Percentiles rank a stretch among this genome's conserved stretches.
These are phyloP conservation scores for Hydraecia micacea DNA, from an alignment of 2,888 invertebrate species.

Conservation along the genomic window DNA sequence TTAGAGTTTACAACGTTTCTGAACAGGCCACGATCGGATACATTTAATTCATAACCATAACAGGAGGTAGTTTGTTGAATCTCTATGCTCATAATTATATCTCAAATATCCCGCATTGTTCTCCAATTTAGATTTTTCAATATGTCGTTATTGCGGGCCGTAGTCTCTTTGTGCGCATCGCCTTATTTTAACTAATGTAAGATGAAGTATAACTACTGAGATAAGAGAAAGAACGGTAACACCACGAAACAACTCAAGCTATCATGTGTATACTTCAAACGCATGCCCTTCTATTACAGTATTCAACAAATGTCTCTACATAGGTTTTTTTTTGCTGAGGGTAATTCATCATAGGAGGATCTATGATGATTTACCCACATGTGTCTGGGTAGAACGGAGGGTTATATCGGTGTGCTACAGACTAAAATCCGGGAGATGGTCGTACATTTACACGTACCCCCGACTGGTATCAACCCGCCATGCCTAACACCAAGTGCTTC, in stretches of 20 bases:
- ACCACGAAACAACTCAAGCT: neutral
- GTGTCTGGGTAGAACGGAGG: too few relatives aligned
- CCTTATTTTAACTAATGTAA: neutral
- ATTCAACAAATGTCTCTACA: neutral
- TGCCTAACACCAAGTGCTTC: neutral
- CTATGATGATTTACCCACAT: too few relatives aligned
- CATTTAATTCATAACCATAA: neutral
- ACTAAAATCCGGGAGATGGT: neutral
- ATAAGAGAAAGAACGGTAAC: neutral
- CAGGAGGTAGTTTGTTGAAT: neutral
- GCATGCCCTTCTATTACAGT: neutral
- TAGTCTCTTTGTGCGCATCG: neutral
- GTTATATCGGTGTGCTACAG: neutral
- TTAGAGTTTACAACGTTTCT: neutral
- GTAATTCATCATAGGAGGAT: neutral
- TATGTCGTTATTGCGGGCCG: neutral
- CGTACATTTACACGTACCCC: too few relatives aligned
- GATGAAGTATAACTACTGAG: neutral
- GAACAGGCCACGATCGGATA: conserved; percentile 54
- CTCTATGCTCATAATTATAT: neutral
- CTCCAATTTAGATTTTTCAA: neutral
- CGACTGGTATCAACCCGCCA: neutral
- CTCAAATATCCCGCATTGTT: neutral
- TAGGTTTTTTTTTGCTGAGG: neutral
- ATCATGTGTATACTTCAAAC: neutral